Evolutionary conservation across 2,888 invertebrate genomes (phyloP).

Genomic region (Plusia festucae): DNA sequence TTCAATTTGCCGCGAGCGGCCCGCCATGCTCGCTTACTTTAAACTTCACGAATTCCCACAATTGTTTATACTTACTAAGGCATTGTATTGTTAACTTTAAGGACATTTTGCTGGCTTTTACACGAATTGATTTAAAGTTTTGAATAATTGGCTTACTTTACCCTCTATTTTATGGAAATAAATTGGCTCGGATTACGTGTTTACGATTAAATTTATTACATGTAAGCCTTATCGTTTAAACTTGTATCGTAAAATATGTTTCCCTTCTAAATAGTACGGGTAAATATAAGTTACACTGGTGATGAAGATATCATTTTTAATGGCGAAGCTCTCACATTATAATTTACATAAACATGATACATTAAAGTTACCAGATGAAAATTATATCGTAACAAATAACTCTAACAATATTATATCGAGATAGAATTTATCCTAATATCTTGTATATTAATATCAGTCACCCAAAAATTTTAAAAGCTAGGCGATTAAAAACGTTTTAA

Average conservation of each 20-base stretch:
- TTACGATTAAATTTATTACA: not conserved
- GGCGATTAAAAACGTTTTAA: constrained; percentile 1
- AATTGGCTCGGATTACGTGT: constrained; percentile 1
- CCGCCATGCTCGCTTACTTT: constrained; percentile 42
- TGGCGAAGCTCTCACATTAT: no score
- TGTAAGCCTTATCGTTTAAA: not conserved
- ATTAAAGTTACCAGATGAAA: not conserved
- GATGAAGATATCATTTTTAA: no score
- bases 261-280: no score
- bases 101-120: constrained; percentile 4
- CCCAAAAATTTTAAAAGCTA: not conserved
- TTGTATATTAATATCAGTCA: not conserved
- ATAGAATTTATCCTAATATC: not conserved
- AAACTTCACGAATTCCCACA: constrained; percentile 40
- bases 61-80: constrained; percentile 36
- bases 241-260: not conserved
- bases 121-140: constrained; percentile 6
- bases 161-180: not conserved
- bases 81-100: constrained; percentile 1
- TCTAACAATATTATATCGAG: not conserved
- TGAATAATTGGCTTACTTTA: not conserved
- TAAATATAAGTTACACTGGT: no score
- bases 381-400: not conserved
- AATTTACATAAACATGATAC: no score
- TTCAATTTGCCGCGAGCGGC: constrained; percentile 46